Percentiles rank a stretch among this genome's conserved stretches.
These are phyloP conservation scores for Petaurus breviceps DNA, from an alignment of 2,113 vertebrate genomes.

Conservation along the genomic window DNA sequence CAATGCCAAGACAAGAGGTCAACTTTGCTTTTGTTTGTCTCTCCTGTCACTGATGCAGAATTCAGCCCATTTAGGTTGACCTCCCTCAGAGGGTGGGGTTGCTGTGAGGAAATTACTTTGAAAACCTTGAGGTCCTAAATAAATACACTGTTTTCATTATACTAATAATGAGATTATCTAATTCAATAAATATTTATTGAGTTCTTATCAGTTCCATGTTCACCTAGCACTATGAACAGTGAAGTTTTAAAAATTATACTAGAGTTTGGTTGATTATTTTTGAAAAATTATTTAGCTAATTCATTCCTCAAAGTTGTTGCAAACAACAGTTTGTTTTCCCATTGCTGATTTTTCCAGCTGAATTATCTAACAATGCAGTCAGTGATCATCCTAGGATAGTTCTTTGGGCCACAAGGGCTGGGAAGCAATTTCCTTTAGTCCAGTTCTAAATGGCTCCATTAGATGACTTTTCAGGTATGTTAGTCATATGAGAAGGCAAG, in stretches of 20 bases:
- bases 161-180: neutral
- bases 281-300: neutral
- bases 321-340: neutral
- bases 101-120: neutral
- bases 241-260: neutral
- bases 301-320: neutral
- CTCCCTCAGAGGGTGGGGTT: neutral
- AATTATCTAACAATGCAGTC: neutral
- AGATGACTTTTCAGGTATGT: constrained; percentile 8
- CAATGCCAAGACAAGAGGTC: neutral
- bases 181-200: neutral
- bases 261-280: neutral
- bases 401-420: constrained; percentile 1
- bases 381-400: neutral
- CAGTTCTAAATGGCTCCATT: neutral
- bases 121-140: neutral
- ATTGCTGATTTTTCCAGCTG: neutral
- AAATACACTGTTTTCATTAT: neutral
- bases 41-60: neutral
- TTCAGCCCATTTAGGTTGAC: neutral
- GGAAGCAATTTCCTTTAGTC: neutral
- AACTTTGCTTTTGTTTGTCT: neutral
- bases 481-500: neutral
- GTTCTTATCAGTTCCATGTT: neutral
- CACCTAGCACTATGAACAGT: neutral